Evolutionary conservation across 2,888 invertebrate genomes (phyloP), one percentile per base, ranked within the genome.

Genomic region (Thysanoteuthis rhombus): DNA sequence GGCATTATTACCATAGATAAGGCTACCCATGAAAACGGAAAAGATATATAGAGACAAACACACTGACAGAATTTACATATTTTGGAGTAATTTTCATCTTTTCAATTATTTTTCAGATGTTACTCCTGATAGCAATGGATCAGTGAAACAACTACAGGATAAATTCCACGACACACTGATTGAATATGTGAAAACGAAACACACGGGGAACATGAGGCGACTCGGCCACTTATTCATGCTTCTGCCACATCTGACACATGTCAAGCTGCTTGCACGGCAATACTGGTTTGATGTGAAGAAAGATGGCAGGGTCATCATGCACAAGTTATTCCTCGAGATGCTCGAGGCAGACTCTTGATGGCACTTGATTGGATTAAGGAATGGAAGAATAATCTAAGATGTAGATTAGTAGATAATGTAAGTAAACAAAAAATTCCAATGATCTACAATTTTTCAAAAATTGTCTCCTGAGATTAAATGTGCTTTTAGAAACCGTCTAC

Each of bases 281-380:
- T 99, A 99, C 97, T 99, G 99, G 99, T 98, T 98, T 91, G 98
- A 97, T 95, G 98, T 99, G 93, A 98, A 98, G 96, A 98, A 98
- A 96, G 98, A 98, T 95, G 98, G 98, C 12, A 98, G 98, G 97
- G 98, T 99, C 94, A 98, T 98, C 95, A 99, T 99, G 98, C 99
- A 99, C 97, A 99, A 99, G 97, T 98, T 99, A 93, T 99, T 99
- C 97, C 98, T 99, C 93, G 99, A 99, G 97, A 99, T 99, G 99
- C 98, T 99, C 94, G 99, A 99, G 97, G 96, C 96, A 16, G 96
- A 96, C 94, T 96, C 96, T 95, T 96, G 96, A 96, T 93, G 58
- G 16, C 89, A 42, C 45, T 40, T n/a, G 32, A 89, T 10, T 19
- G 38, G 75, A 42, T n/a, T 40, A 45, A 92, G 40, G 32, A 92